Percentiles rank a stretch among this genome's conserved stretches.
Conservation (phyloP, 1,140 invertebrate genomes). For the Samia ricini region DNA sequence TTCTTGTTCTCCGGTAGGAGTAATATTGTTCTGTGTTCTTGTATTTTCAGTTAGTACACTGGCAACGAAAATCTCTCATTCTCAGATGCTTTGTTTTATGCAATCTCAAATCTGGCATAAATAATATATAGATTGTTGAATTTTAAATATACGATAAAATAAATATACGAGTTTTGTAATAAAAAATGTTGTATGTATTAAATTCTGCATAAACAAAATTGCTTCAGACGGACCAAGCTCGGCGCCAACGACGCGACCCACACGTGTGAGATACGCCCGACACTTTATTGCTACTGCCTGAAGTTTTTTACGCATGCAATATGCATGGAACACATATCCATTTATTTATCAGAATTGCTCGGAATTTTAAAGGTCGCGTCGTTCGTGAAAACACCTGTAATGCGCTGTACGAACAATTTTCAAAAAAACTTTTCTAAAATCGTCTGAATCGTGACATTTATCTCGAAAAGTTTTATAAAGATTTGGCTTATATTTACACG, state of each 20-base stretch:
- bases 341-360: neutral
- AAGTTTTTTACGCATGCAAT: constrained; percentile 20
- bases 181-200: neutral
- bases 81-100: too few relatives aligned
- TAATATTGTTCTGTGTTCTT: too few relatives aligned
- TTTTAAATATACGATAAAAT: neutral
- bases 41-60: too few relatives aligned
- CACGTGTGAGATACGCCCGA: constrained; percentile 16
- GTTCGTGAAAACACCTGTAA: neutral
- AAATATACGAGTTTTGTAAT: neutral
- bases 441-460: too few relatives aligned
- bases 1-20: too few relatives aligned
- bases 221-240: neutral
- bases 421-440: too few relatives aligned
- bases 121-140: too few relatives aligned
- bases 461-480: too few relatives aligned
- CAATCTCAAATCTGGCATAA: too few relatives aligned
- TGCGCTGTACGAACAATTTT: too few relatives aligned
- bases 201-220: neutral
- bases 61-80: too few relatives aligned
- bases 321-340: constrained; percentile 7
- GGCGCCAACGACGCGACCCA: constrained; percentile 8
- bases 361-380: neutral
- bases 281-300: constrained; percentile 23
- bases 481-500: too few relatives aligned